Evolutionary conservation across 1,140 invertebrate genomes (phyloP).

Genomic region (Mycetomoellerius zeteki): DNA sequence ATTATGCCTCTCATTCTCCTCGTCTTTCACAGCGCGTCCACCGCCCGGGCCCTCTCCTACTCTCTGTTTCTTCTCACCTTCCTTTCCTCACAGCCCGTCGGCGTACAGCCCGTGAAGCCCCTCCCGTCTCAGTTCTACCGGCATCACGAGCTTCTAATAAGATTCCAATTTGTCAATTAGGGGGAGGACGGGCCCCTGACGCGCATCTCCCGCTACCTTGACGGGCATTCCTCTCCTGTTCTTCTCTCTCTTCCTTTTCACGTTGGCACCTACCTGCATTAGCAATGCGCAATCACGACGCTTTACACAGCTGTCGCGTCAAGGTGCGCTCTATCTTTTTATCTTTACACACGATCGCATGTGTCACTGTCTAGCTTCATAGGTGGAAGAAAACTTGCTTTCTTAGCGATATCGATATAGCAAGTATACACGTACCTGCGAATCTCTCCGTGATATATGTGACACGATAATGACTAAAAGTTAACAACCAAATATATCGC

Average conservation of each 20-base stretch:
- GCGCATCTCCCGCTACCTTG: conserved; percentile 70
- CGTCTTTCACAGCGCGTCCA: conserved; percentile 71
- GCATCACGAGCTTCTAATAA: conserved; percentile 88
- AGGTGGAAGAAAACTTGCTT: too few relatives aligned
- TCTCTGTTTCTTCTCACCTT: conserved; percentile 67
- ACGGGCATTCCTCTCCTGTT: conserved; percentile 70
- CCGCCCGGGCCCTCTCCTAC: conserved; percentile 53
- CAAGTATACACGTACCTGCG: neutral
- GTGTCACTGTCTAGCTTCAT: neutral
- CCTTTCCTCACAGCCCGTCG: conserved; percentile 60
- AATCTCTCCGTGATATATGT: neutral
- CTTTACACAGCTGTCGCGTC: conserved; percentile 70
- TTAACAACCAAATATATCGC: neutral
- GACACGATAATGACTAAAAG: conserved; percentile 6
- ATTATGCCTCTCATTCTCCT: conserved; percentile 82
- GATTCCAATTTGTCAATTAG: conserved; percentile 91
- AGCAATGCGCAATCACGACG: conserved; percentile 72
- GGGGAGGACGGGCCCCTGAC: conserved; percentile 82
- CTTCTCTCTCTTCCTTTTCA: conserved; percentile 62
- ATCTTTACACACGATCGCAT: conserved; percentile 10
- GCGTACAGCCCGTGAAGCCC: conserved; percentile 44
- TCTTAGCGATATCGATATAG: neutral
- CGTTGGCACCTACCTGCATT: conserved; percentile 76
- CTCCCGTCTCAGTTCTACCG: conserved; percentile 71
- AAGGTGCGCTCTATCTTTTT: conserved; percentile 59